Evolutionary conservation across 2,113 vertebrate genomes (phyloP).

Genomic region (Equus przewalskii): DNA sequence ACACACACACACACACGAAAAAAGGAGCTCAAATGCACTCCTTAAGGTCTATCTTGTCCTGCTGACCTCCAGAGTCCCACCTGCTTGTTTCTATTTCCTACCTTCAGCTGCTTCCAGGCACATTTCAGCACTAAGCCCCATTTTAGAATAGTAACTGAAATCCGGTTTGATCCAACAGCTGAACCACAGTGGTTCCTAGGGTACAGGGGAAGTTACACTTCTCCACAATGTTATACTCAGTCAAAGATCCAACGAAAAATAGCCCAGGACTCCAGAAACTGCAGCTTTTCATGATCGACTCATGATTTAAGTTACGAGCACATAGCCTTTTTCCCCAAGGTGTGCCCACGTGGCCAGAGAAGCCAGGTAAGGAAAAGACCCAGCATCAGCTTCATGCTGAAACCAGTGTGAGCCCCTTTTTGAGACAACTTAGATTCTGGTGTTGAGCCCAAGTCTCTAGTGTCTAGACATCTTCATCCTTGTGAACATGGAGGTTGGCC

Average conservation of each 20-base stretch:
- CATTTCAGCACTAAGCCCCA: neutral
- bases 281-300: neutral
- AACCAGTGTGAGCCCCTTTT: neutral
- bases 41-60: neutral
- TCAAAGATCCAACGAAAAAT: slow-evolving; percentile 11
- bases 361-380: neutral
- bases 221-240: neutral
- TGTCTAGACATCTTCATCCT: neutral
- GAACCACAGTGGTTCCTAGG: neutral
- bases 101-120: neutral
- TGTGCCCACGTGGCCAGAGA: neutral
- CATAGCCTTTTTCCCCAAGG: neutral
- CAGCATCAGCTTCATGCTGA: neutral
- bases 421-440: neutral
- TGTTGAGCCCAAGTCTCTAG: neutral
- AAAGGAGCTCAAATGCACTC: neutral
- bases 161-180: slow-evolving; percentile 26
- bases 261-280: neutral
- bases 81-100: slow-evolving; percentile 41
- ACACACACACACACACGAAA: neutral
- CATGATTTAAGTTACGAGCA: neutral
- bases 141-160: slow-evolving; percentile 13
- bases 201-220: neutral
- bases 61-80: neutral
- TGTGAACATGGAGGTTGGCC: neutral